Evolutionary conservation across 2,113 vertebrate genomes (phyloP).

Genomic region (human): GRCh38 chr2:218343001-218343500

Average conservation of each 20-base stretch:
- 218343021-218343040: not conserved
- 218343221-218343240: not conserved
- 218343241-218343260: too few relatives aligned
- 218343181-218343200: too few relatives aligned
- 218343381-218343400: not conserved
- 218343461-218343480: not conserved
- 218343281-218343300: not conserved
- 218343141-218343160: not conserved
- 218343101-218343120: not conserved
- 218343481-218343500: conserved; percentile 81
- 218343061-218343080: not conserved
- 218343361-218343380: not conserved
- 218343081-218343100: not conserved
- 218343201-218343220: not conserved
- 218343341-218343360: not conserved
- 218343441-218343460: not conserved
- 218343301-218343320: not conserved
- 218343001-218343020: not conserved
- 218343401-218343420: not conserved
- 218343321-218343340: not conserved
- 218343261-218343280: not conserved
- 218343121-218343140: not conserved
- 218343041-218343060: not conserved
- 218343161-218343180: not conserved
- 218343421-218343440: accelerated